These are phyloP conservation scores for Porites divaricata DNA, from an alignment of 92 coral and sea anemone genomes.

Conservation along the genomic window DNA sequence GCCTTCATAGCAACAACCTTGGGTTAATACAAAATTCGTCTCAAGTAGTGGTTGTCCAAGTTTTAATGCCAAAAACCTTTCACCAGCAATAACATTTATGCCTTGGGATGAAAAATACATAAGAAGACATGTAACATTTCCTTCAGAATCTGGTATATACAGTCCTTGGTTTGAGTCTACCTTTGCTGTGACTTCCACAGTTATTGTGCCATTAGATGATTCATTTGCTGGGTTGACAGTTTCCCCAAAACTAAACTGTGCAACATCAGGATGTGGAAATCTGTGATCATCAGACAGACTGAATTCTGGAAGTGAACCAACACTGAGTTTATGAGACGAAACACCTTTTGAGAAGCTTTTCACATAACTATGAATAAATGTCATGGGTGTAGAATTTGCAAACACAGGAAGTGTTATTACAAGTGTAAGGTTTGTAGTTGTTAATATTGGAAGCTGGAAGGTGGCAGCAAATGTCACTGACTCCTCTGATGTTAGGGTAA, in stretches of 20 bases:
- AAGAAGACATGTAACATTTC: slow-evolving; percentile 62
- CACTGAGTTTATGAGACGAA: slow-evolving; percentile 34
- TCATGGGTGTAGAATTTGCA: slow-evolving; percentile 62
- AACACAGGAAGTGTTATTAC: slow-evolving; percentile 64
- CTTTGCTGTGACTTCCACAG: slow-evolving; percentile 50
- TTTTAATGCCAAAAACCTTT: slow-evolving; percentile 36
- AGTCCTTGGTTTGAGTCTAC: slow-evolving; percentile 52
- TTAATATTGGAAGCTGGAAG: slow-evolving; percentile 76
- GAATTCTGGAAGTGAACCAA: slow-evolving; percentile 48
- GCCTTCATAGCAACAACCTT: slow-evolving; percentile 62
- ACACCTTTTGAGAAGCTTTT: slow-evolving; percentile 56
- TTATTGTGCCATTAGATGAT: slow-evolving; percentile 40
- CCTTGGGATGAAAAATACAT: slow-evolving; percentile 64
- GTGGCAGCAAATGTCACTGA: slow-evolving; percentile 51
- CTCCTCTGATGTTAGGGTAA: slow-evolving; percentile 70
- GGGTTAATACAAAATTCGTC: slow-evolving; percentile 18
- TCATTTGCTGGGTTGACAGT: slow-evolving; percentile 46
- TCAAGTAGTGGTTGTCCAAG: slow-evolving; percentile 82
- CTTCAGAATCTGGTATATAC: slow-evolving; percentile 60
- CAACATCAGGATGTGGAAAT: slow-evolving; percentile 64
- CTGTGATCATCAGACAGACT: slow-evolving; percentile 15
- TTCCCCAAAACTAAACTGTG: slow-evolving; percentile 68
- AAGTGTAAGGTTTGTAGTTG: slow-evolving; percentile 73
- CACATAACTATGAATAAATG: slow-evolving; percentile 60
- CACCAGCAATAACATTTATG: slow-evolving; percentile 34